Percentiles rank a stretch among this genome's conserved stretches.
These are phyloP conservation scores for Habrosyne pyritoides DNA, from an alignment of 2,888 invertebrate species.

Conservation along the genomic window DNA sequence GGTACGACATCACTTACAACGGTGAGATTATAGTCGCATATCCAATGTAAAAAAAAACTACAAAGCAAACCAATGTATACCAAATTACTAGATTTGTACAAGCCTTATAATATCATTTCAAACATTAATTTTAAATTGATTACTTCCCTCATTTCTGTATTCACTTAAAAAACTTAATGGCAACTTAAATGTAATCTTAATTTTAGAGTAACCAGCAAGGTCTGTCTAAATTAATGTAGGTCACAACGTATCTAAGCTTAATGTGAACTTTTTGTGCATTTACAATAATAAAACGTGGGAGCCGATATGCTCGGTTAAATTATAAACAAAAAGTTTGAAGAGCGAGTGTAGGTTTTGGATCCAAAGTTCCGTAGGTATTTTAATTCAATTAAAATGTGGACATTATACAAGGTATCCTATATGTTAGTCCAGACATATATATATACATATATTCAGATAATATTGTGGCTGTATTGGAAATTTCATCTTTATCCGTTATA, in stretches of 20 bases:
- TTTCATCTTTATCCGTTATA: too few relatives aligned
- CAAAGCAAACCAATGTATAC: neutral
- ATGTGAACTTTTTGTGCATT: constrained; percentile 47
- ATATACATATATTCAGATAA: too few relatives aligned
- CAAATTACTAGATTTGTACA: neutral
- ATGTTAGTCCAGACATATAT: too few relatives aligned
- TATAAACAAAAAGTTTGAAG: neutral
- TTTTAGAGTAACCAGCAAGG: constrained; percentile 37
- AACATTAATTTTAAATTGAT: constrained; percentile 5
- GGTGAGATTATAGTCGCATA: too few relatives aligned
- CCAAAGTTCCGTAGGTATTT: neutral
- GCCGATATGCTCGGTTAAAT: constrained; percentile 31
- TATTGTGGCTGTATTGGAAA: too few relatives aligned
- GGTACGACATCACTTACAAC: too few relatives aligned
- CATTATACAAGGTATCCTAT: too few relatives aligned
- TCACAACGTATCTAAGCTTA: constrained; percentile 41
- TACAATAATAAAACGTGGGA: constrained; percentile 48
- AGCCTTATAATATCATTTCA: neutral
- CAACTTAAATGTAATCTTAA: neutral
- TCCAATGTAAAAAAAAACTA: too few relatives aligned
- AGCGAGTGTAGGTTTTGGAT: neutral
- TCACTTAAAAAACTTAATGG: constrained; percentile 4
- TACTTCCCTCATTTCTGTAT: constrained; percentile 1
- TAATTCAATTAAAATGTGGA: neutral
- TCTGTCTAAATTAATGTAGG: constrained; percentile 48